Evolutionary conservation across 2,888 invertebrate genomes (phyloP).

Genomic region (Galerucella nymphaeae): DNA sequence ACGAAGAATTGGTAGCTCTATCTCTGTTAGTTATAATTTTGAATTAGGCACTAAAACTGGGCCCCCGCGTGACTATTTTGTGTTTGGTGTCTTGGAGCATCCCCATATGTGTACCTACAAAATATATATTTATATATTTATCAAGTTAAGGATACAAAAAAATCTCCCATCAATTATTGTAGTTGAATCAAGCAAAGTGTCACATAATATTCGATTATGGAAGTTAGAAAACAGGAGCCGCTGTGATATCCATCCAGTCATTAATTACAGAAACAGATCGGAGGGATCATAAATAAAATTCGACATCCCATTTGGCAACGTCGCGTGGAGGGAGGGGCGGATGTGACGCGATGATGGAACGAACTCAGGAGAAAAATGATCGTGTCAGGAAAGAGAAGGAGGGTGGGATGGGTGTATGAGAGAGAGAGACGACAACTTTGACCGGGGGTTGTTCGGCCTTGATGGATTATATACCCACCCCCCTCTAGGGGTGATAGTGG

Average conservation of each 20-base stretch:
- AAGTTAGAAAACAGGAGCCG: conserved; percentile 51
- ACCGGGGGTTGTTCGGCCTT: conserved; percentile 67
- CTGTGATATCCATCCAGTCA: conserved; percentile 64
- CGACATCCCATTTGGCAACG: conserved; percentile 67
- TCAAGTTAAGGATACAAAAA: background rate
- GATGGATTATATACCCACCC: conserved; percentile 67
- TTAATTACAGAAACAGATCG: conserved; percentile 67
- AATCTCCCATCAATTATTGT: background rate
- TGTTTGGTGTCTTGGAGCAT: too few species aligned
- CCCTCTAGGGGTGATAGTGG: conserved; percentile 59
- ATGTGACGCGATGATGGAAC: conserved; percentile 81
- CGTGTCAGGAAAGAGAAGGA: conserved; percentile 66
- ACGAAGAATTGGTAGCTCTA: too few species aligned
- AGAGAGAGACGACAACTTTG: conserved; percentile 73
- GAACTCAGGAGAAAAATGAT: conserved; percentile 80
- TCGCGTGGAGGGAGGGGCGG: conserved; percentile 70
- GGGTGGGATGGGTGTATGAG: conserved; percentile 58
- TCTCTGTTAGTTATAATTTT: too few species aligned
- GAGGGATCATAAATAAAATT: conserved; percentile 66
- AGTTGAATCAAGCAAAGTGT: conserved; percentile 21
- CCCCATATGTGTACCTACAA: too few species aligned
- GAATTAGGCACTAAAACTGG: too few species aligned
- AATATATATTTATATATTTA: too few species aligned
- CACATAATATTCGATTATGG: conserved; percentile 44
- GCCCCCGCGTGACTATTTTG: too few species aligned